phyloP scores from a whole-genome alignment of 2,888 invertebrate species.

The Tachina lurida region DNA sequence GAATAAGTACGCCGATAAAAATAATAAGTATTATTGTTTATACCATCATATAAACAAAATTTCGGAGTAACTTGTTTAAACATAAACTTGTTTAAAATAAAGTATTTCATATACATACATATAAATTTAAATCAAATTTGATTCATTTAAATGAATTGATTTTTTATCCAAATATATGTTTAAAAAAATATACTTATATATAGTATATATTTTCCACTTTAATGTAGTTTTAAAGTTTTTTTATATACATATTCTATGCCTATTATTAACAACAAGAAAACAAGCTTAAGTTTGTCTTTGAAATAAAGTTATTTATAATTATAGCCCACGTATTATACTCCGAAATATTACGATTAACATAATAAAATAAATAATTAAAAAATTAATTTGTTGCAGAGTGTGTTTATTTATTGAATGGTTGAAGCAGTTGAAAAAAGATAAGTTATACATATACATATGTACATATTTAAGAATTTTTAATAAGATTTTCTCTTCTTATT shows the following conservation, averaged over 20 bases:
- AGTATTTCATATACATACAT: not conserved
- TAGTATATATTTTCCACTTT: not conserved
- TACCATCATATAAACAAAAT: not conserved
- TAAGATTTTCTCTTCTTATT: not conserved
- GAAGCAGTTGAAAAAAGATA: not conserved
- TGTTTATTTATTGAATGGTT: slow-evolving; percentile 4
- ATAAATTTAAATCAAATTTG: not conserved
- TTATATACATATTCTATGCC: not conserved
- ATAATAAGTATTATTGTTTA: slow-evolving; percentile 15
- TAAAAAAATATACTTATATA: not conserved
- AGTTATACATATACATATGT: no score
- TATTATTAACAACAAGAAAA: not conserved
- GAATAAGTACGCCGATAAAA: not conserved
- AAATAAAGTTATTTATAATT: slow-evolving; percentile 15
- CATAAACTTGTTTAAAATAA: not conserved
- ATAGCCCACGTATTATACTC: slow-evolving; percentile 37
- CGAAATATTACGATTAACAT: slow-evolving; percentile 44
- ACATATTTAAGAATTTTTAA: not conserved
- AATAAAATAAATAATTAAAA: slow-evolving; percentile 38
- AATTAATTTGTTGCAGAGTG: not conserved
- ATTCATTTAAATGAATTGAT: not conserved
- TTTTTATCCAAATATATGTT: not conserved
- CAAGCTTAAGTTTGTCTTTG: slow-evolving; percentile 1
- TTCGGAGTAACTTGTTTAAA: not conserved
- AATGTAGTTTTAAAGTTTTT: not conserved